Evolutionary conservation across 1,140 invertebrate species (phyloP).

Genomic region (Ephestia elutella): DNA sequence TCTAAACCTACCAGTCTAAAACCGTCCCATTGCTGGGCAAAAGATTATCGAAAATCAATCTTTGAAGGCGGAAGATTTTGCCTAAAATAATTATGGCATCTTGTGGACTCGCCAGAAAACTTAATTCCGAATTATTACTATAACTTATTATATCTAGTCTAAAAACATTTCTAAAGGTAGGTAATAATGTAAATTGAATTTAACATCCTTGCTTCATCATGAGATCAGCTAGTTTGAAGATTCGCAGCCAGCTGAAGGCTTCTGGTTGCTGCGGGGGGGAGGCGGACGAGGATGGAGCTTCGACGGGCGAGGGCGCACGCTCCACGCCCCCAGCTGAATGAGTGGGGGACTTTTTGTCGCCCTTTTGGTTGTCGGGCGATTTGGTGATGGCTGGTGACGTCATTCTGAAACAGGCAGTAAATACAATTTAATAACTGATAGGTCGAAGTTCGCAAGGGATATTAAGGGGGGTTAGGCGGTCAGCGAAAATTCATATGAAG

Average conservation of each 20-base stretch:
- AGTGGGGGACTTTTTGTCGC: constrained; percentile 50
- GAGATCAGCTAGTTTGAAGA: constrained; percentile 75
- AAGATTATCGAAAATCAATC: too few relatives aligned
- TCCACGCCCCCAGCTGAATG: constrained; percentile 34
- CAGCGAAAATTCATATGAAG: too few relatives aligned
- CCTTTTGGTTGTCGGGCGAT: constrained; percentile 56
- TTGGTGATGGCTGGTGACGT: constrained; percentile 61
- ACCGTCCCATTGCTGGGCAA: too few relatives aligned
- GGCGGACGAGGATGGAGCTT: constrained; percentile 17
- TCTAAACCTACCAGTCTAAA: too few relatives aligned
- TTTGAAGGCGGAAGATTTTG: neutral
- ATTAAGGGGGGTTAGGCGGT: too few relatives aligned
- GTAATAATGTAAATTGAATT: constrained; percentile 6
- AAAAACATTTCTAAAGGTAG: too few relatives aligned
- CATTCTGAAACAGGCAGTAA: constrained; percentile 39
- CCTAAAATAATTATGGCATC: neutral
- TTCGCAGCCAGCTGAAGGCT: constrained; percentile 66
- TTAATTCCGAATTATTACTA: constrained; percentile 15
- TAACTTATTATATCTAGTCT: neutral
- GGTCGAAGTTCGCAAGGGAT: too few relatives aligned
- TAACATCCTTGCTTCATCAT: constrained; percentile 76
- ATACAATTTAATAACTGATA: too few relatives aligned
- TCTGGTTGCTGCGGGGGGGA: constrained; percentile 28
- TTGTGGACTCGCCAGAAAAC: neutral
- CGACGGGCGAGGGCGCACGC: constrained; percentile 22